These are phyloP conservation scores for Microtus obscurus DNA, from an alignment of 2,797 vertebrate genomes.

Conservation along the genomic window DNA sequence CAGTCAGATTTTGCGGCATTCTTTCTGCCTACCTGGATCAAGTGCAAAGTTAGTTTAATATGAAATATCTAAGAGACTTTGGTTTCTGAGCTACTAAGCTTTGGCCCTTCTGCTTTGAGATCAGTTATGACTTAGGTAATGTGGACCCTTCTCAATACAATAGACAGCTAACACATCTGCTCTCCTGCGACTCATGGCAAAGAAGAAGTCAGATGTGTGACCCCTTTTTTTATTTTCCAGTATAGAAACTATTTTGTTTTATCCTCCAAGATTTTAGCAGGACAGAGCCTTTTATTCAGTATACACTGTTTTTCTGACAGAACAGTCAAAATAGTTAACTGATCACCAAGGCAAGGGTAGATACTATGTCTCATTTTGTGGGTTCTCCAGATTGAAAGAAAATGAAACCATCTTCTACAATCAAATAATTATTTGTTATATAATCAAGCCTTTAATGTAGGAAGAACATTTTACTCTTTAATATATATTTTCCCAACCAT, in stretches of 20 bases:
- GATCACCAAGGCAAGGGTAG: conserved; percentile 74
- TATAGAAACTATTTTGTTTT: conserved; percentile 64
- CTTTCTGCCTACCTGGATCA: not conserved
- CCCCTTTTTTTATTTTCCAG: conserved; percentile 39
- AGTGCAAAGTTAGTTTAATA: conserved; percentile 13
- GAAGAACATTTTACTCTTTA: conserved; percentile 72
- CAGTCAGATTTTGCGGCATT: not conserved
- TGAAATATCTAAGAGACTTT: conserved; percentile 12
- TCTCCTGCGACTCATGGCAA: not conserved
- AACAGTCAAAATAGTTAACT: conserved; percentile 82
- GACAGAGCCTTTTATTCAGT: not conserved
- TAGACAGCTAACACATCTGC: not conserved
- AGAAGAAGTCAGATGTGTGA: not conserved
- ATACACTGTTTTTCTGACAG: conserved; percentile 78
- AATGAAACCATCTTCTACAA: conserved; percentile 80
- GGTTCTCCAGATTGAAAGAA: conserved; percentile 69
- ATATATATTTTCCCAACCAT: conserved; percentile 62
- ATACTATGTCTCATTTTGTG: conserved; percentile 44
- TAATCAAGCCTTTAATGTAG: conserved; percentile 85
- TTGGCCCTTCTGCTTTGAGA: not conserved
- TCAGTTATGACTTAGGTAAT: not conserved
- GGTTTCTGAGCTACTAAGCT: not conserved
- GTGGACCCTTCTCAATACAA: not conserved
- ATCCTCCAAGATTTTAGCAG: not conserved
- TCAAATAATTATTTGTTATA: conserved; percentile 84